A percentile compares a stretch with the other conserved stretches of the same genome.
These are phyloP conservation scores for Jordanella pulchra DNA, from an alignment of 2,797 vertebrate species.

Conservation along the genomic window DNA sequence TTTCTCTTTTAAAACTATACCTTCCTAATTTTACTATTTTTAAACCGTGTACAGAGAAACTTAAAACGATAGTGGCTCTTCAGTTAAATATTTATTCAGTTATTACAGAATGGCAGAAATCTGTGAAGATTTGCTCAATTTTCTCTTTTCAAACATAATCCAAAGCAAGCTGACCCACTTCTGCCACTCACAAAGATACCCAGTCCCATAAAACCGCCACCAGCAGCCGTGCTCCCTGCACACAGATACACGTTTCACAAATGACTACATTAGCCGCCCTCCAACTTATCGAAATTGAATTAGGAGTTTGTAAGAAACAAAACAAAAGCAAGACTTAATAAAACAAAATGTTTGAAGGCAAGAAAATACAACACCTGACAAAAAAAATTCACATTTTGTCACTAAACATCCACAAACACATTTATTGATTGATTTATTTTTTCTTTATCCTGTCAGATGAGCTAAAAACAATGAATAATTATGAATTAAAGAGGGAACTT, in stretches of 20 bases:
- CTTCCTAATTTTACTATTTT: neutral
- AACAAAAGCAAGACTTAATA: neutral
- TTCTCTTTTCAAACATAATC: slow-evolving; percentile 44
- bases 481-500: neutral
- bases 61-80: slow-evolving; percentile 8
- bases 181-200: slow-evolving; percentile 39
- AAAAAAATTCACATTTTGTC: neutral
- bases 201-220: slow-evolving; percentile 19
- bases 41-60: neutral
- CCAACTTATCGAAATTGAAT: neutral
- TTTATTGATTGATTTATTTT: neutral
- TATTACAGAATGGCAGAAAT: slow-evolving; percentile 31
- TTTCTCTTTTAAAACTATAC: neutral
- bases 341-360: no score
- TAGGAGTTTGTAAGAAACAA: neutral
- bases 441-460: neutral
- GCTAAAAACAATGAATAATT: neutral
- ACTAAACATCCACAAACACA: neutral
- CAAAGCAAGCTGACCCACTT: slow-evolving; percentile 68
- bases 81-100: neutral
- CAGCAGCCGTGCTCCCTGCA: slow-evolving; percentile 7
- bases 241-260: neutral
- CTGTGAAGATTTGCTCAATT: slow-evolving; percentile 71
- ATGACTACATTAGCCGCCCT: neutral
- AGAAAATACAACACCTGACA: neutral